phyloP scores from a whole-genome alignment of 1,140 invertebrate genomes.

The Drosophila triauraria region DNA sequence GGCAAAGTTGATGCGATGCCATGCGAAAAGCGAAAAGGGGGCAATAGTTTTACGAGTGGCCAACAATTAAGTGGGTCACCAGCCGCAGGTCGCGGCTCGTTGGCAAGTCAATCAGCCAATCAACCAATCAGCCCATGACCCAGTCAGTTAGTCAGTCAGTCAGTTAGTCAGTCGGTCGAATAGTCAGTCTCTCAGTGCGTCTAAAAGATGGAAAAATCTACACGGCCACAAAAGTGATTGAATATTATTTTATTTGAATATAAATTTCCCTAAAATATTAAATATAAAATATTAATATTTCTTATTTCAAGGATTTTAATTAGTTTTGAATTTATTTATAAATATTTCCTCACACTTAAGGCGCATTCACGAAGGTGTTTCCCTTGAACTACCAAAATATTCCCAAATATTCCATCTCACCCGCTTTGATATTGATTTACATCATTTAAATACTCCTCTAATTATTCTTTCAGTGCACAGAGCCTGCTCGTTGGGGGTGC shows the following conservation, averaged over 20 bases:
- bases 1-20: constrained; percentile 12
- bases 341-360: too few relatives aligned
- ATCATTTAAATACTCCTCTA: not conserved
- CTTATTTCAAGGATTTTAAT: too few relatives aligned
- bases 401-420: too few relatives aligned
- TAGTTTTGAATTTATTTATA: too few relatives aligned
- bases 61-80: constrained; percentile 69
- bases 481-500: not conserved
- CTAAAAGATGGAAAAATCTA: not conserved
- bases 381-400: too few relatives aligned
- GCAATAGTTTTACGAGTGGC: constrained; percentile 43
- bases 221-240: not conserved
- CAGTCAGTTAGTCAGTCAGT: constrained; percentile 13
- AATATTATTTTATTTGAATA: too few relatives aligned
- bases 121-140: constrained; percentile 38
- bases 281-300: too few relatives aligned
- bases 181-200: not conserved
- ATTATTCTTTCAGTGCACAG: constrained; percentile 14
- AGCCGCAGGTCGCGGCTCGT: constrained; percentile 56
- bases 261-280: too few relatives aligned
- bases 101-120: constrained; percentile 78
- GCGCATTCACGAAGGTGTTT: too few relatives aligned
- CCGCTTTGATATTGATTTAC: too few relatives aligned
- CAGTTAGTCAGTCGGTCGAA: constrained; percentile 1
- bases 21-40: not conserved